Evolutionary conservation across 2,888 invertebrate genomes (phyloP).

Genomic region (Trichogramma evanescens): DNA sequence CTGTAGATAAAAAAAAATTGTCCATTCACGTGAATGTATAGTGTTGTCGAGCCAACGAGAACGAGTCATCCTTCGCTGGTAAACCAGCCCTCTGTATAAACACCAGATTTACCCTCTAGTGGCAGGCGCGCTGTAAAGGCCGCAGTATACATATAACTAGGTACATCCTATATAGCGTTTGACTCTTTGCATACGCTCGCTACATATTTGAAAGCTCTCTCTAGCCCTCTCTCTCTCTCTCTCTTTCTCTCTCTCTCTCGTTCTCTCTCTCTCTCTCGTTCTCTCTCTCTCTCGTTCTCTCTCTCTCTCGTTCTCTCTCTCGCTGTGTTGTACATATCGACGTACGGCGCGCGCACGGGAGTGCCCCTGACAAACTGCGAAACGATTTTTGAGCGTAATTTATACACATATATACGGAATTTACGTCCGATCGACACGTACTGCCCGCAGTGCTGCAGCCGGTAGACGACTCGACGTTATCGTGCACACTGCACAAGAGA

Average conservation of each 20-base stretch:
- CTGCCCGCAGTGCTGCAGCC: no score
- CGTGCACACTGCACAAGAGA: no score
- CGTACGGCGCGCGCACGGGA: background rate
- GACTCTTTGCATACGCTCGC: slow-evolving; percentile 29
- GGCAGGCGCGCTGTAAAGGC: no score
- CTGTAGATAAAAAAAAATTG: no score
- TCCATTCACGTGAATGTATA: no score
- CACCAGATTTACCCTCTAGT: no score
- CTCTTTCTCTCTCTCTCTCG: background rate
- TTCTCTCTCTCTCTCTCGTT: slow-evolving; percentile 1
- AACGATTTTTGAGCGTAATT: slow-evolving; percentile 33
- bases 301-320: background rate
- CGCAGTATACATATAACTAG: no score
- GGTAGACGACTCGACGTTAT: no score
- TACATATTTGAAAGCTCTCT: slow-evolving; percentile 25
- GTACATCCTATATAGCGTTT: background rate
- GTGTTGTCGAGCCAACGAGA: no score
- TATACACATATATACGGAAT: slow-evolving; percentile 1
- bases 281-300: background rate
- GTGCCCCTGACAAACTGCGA: slow-evolving; percentile 32
- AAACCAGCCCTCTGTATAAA: no score
- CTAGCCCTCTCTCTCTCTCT: slow-evolving; percentile 2
- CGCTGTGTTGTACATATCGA: background rate
- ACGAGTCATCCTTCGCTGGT: no score
- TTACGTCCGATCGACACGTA: slow-evolving; percentile 11